phyloP scores from a whole-genome alignment of 2,888 invertebrate species.

The Amaurobius ferox region DNA sequence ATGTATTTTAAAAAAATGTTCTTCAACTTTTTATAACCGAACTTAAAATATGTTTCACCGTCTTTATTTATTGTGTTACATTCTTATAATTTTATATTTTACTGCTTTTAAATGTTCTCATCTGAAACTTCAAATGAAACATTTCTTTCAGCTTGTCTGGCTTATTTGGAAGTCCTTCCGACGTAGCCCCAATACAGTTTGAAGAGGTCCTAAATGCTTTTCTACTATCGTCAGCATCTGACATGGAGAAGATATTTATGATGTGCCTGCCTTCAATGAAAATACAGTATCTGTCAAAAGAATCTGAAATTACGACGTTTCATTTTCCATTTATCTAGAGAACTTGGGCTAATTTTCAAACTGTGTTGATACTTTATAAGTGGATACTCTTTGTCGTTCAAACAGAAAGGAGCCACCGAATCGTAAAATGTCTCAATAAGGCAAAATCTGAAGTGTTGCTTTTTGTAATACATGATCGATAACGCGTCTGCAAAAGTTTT shows the following conservation, averaged over 20 bases:
- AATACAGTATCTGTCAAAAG: neutral
- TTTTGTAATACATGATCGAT: too few relatives aligned
- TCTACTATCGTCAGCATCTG: slow-evolving; percentile 1
- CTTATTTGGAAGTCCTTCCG: neutral
- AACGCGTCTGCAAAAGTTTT: too few relatives aligned
- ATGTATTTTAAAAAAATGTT: too few relatives aligned
- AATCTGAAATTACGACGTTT: neutral
- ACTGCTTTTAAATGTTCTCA: too few relatives aligned
- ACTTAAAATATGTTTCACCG: too few relatives aligned
- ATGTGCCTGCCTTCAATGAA: neutral
- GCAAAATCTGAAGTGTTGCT: neutral
- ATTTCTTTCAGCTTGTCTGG: neutral
- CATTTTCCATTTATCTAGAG: neutral
- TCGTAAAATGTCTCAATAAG: neutral
- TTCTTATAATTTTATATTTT: too few relatives aligned
- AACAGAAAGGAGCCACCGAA: neutral
- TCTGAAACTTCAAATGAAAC: too few relatives aligned
- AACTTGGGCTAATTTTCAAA: neutral
- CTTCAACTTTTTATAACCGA: too few relatives aligned
- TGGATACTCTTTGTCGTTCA: neutral
- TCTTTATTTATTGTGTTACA: too few relatives aligned
- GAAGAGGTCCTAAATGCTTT: neutral
- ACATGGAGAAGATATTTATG: neutral
- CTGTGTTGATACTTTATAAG: slow-evolving; percentile 1
- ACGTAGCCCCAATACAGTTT: neutral